Evolutionary conservation across 2,888 invertebrate species (phyloP).

Genomic region (Psylliodes chrysocephalus): DNA sequence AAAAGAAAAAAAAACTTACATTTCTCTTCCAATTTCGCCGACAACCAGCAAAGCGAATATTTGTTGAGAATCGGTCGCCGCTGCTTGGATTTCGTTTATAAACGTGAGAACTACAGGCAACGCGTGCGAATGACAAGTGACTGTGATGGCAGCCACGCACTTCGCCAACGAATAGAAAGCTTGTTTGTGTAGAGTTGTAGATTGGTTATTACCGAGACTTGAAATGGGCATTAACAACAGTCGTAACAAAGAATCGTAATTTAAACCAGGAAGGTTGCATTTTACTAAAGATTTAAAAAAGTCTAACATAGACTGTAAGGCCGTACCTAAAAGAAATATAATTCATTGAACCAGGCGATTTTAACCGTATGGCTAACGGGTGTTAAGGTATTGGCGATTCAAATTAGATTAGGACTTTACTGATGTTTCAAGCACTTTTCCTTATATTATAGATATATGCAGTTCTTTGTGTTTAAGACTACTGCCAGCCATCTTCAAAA

Average conservation of each 20-base stretch:
- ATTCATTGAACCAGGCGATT: background rate
- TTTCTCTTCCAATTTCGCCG: slow-evolving; percentile 95
- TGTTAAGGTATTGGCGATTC: no score
- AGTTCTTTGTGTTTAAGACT: no score
- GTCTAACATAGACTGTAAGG: slow-evolving; percentile 89
- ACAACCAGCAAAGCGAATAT: slow-evolving; percentile 94
- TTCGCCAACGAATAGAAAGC: slow-evolving; percentile 97
- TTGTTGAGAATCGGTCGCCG: slow-evolving; percentile 81
- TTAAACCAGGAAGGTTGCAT: slow-evolving; percentile 77
- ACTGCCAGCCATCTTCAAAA: background rate
- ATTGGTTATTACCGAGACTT: slow-evolving; percentile 48
- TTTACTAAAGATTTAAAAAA: slow-evolving; percentile 92
- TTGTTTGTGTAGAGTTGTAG: slow-evolving; percentile 69
- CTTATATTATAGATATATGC: no score
- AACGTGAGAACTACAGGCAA: slow-evolving; percentile 73
- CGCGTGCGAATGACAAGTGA: slow-evolving; percentile 77
- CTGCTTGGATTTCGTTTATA: slow-evolving; percentile 77
- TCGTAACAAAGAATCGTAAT: slow-evolving; percentile 82
- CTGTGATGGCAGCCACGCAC: slow-evolving; percentile 93
- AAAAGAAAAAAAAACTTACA: slow-evolving; percentile 77
- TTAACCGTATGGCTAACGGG: slow-evolving; percentile 9
- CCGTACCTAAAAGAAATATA: slow-evolving; percentile 73
- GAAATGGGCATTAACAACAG: slow-evolving; percentile 74
- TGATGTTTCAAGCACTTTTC: no score
- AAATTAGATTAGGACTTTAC: no score